Base-by-base conservation (phyloP, 2,113 vertebrate species). In the Lepus timidus region DNA sequence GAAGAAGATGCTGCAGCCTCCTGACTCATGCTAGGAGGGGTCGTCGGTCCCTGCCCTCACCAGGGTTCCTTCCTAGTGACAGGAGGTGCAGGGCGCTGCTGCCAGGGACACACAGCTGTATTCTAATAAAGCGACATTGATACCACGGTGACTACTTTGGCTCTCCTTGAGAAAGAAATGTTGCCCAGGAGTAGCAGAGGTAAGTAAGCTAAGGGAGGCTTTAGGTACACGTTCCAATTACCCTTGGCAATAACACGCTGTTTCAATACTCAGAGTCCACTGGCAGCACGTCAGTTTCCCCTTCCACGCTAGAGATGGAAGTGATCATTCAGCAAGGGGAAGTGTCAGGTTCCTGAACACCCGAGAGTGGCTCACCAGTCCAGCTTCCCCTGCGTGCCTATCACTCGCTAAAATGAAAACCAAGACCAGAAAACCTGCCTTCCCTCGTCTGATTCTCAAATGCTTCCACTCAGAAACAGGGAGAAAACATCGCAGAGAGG, bases 391-490 rank as follows among this genome's bases (percentile, higher is more conserved):
- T 58, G 80, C 62, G 16, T 49, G 3, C 79, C 75, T 65, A 89
- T n/a, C 78, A 86, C 33, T 76, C 73, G 71, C 55, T 84, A 67
- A 90, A 76, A 88, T 76, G 82, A 76, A 88, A 85, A 39, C 20
- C 17, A 83, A 95, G 64, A 74, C 20, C 25, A 76, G 80, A 64
- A 44, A 29, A 19, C 0, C 4, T 85, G 39, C 39, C 39, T 39
- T 74, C 79, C 55, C 29, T 49, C 67, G 61, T 73, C 65, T 86
- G 27, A 39, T 29, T 25, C 16, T 61, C 19, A 94, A 92, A 90
- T n/a, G 39, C 4, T 49, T 80, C 82, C 74, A 82, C 20, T 92
- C 36, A 80, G 31, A 49, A 74, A 73, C n/a, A 90, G 29, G 52
- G 17, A 49, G 88, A 71, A 39, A 55, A 2, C 58, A 11, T 65